Evolutionary conservation across 2,888 invertebrate species (phyloP), one percentile per base, ranked within the genome.

Genomic region (Aporophyla nigra): DNA sequence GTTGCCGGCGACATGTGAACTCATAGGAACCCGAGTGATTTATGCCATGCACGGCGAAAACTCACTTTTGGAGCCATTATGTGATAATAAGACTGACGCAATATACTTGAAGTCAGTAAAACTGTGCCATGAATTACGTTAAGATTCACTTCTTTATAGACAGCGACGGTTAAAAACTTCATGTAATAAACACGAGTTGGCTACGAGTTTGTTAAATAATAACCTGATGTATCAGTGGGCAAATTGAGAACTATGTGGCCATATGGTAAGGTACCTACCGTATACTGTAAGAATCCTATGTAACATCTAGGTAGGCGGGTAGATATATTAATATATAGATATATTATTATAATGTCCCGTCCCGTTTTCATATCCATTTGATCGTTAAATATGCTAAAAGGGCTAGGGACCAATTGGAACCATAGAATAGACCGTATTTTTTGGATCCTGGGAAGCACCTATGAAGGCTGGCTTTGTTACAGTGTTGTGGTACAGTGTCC

Each of bases 81-180:
- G 85, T 73, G 86, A 80, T 84, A 79, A 67, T 74, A 71, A 65
- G 19, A 53, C 61, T 84, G 87, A 86, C 75, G 84, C 77, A 86
- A 86, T 46, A 19, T 46, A 16, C 62, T 46, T 46, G 43, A 24
- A 63, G 73, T 62, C 59, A 66, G 71, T 68, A 49, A 67, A 78
- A 82, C 86, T 86, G 68, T 82, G 80, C 54, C 86, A 59, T 63
- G 59, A 82, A 80, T 80, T 79, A 83, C 71, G 81, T 71, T 73
- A 21, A 70, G 19, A 76, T 63, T 65, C 6, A 40, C 71, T 62
- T 79, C 63, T 68, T 72, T 80, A 59, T 62, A 46, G 43, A 72
- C 53, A 62, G 61, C 24, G 62, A 69, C 67, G 73, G 68, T 49
- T 43, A 75, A 84, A 83, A 76, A 84, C 40, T 67, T 54, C 61